Conservation (phyloP, 1,140 invertebrate species). For the Pseudobourletiella spinata region DNA sequence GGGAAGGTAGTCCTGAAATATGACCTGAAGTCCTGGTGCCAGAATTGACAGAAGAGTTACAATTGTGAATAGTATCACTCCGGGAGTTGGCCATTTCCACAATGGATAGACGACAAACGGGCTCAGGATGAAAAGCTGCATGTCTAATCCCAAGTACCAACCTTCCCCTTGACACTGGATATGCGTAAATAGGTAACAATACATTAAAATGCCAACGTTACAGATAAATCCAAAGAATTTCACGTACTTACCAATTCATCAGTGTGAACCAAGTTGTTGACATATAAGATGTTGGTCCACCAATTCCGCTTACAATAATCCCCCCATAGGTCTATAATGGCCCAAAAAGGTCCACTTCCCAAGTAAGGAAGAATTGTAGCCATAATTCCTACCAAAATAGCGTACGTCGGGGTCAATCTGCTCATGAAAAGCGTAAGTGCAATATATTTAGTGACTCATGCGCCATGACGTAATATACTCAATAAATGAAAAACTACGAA, state of each 20-base stretch:
- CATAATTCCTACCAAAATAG: conserved; percentile 57
- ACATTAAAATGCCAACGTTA: neutral
- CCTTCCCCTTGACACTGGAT: conserved; percentile 68
- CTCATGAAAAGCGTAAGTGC: neutral
- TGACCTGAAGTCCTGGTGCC: conserved; percentile 8
- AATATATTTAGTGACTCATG: neutral
- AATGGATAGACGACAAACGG: conserved; percentile 44
- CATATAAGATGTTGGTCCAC: conserved; percentile 36
- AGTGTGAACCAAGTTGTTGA: conserved; percentile 66
- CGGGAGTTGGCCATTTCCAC: conserved; percentile 30
- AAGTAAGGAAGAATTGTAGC: conserved; percentile 45
- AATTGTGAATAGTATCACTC: conserved; percentile 19
- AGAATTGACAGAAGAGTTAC: conserved; percentile 16
- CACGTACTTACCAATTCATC: conserved; percentile 56
- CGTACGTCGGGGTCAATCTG: conserved; percentile 60
- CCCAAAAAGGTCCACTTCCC: conserved; percentile 30
- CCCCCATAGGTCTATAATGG: conserved; percentile 6
- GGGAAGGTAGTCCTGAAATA: conserved; percentile 16
- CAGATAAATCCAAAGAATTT: neutral
- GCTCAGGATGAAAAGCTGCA: conserved; percentile 61
- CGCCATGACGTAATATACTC: neutral
- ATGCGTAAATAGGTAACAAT: conserved; percentile 28
- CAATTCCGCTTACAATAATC: conserved; percentile 16
- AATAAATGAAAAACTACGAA: neutral
- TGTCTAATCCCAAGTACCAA: conserved; percentile 73